Evolutionary conservation across 2,113 vertebrate genomes (phyloP), one percentile per base, ranked within the genome.

Genomic region (Abramis brama): DNA sequence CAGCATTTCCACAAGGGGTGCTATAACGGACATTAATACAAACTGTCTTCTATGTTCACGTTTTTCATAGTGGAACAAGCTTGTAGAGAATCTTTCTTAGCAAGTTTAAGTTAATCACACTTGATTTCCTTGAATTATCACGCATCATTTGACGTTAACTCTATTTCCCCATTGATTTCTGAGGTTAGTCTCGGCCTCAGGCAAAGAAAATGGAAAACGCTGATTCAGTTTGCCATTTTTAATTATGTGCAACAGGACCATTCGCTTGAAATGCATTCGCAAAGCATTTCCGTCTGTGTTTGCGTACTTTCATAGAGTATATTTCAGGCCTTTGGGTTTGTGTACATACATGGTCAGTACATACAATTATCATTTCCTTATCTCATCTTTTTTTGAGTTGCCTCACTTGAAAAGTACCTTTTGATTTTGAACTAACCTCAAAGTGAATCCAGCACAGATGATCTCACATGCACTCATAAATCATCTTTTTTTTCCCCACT

Each of bases 381-480:
- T 83, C 9, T 39, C 27, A 57, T 57, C 64, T 70, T 82, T 70
- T 27, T 82, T 82, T 73, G 21, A 70, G 47, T 83, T 57, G 9
- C 15, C 30, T 70, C 47, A n/a, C 62, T n/a, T 70, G 19, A 82
- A 82, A 52, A 52, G 27, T 30, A 71, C 21, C 52, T 36, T 73
- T 73, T 83, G 66, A 73, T 83, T 73, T 70, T 55, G 64, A 62
- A 55, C 73, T 70, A 43, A 64, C 76, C 55, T 81, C 73, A 71
- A 85, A 82, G 74, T 80, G 43, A 91, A 80, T 86, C 85, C 78
- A 76, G 43, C 77, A 88, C 87, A 88, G 64, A 73, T 89, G 25
- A 83, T 86, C 80, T 85, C 85, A 90, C 82, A 73, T 52, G 90
- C 92, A 89, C 90, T 91, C 94, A 94, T 94, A 50, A 88, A 89